Evolutionary conservation across 2,113 vertebrate genomes (phyloP).

Genomic region (Siniperca knerii): DNA sequence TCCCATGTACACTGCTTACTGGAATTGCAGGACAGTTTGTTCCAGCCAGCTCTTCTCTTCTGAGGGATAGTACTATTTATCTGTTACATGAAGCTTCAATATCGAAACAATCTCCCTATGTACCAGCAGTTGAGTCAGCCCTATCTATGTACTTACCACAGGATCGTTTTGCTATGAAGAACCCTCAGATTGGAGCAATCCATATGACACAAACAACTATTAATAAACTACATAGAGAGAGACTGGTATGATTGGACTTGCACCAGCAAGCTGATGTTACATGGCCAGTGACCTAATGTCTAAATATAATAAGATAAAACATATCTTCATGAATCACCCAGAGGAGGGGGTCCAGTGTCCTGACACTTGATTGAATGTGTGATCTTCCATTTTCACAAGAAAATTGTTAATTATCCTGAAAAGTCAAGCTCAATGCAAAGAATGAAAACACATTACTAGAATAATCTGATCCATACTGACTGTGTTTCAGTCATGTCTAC

Average conservation of each 20-base stretch:
- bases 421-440: neutral
- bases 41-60: neutral
- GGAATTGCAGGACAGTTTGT: neutral
- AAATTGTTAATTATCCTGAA: neutral
- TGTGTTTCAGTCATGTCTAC: neutral
- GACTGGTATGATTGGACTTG: slow-evolving; percentile 6
- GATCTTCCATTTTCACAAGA: neutral
- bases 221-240: slow-evolving; percentile 42
- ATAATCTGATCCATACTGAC: neutral
- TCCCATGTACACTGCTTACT: neutral
- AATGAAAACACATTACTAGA: neutral
- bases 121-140: neutral
- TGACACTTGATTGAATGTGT: neutral
- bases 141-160: neutral
- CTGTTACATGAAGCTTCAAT: neutral
- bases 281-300: slow-evolving; percentile 13
- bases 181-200: slow-evolving; percentile 9
- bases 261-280: slow-evolving; percentile 17
- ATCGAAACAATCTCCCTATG: neutral
- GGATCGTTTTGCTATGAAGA: neutral
- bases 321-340: slow-evolving; percentile 17
- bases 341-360: neutral
- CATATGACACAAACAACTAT: slow-evolving; percentile 56
- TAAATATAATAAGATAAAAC: slow-evolving; percentile 33
- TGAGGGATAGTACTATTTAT: neutral